Conservation (phyloP, 1,140 invertebrate genomes). For the Triops longicaudatus region DNA sequence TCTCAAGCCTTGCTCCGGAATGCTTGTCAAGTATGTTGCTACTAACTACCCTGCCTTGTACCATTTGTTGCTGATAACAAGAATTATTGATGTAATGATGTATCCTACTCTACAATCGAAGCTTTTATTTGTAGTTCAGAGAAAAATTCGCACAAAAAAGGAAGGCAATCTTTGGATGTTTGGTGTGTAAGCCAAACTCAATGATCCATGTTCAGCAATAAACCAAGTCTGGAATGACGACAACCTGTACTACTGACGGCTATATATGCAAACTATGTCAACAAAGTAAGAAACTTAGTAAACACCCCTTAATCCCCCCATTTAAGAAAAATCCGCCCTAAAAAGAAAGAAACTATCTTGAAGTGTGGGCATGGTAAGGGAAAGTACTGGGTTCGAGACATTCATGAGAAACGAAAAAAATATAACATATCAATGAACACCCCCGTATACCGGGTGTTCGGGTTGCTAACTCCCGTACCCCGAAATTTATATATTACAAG, state of each 20-base stretch:
- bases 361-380: too few species aligned
- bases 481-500: too few species aligned
- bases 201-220: background rate
- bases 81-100: background rate
- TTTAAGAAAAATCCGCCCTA: too few species aligned
- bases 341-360: too few species aligned
- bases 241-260: background rate
- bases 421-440: too few species aligned
- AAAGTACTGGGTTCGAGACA: too few species aligned
- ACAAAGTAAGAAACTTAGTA: background rate
- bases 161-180: background rate
- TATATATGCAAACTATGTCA: background rate
- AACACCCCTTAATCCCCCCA: background rate
- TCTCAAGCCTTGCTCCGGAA: background rate
- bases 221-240: background rate
- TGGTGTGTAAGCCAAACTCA: background rate
- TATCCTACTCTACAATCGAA: too few species aligned
- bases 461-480: too few species aligned
- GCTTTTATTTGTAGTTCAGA: too few species aligned
- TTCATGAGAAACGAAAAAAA: too few species aligned
- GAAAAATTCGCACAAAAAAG: too few species aligned
- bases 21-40: background rate
- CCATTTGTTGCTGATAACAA: background rate
- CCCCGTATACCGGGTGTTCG: too few species aligned
- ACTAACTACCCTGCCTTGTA: background rate